Percentiles rank a stretch among this genome's conserved stretches.
phyloP scores from a whole-genome alignment of 2,797 vertebrate genomes.

The Anolis apletophallus region DNA sequence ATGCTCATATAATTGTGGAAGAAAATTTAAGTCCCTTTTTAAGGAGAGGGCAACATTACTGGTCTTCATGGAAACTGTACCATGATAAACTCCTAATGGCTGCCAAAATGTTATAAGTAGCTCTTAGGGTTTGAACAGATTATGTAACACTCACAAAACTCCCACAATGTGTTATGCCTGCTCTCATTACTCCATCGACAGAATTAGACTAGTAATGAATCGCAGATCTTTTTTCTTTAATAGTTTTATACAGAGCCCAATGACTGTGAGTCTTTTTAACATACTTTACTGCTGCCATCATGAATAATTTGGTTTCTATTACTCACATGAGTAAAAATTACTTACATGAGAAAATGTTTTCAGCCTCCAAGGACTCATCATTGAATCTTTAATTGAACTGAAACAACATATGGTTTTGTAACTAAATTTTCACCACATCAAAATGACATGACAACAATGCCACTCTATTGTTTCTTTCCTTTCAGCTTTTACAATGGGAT shows the following conservation, averaged over 20 bases:
- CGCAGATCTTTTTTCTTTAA: conserved; percentile 20
- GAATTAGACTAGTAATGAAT: conserved; percentile 24
- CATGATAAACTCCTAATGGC: not conserved
- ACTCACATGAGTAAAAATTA: conserved; percentile 37
- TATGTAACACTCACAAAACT: not conserved
- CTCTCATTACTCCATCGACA: not conserved
- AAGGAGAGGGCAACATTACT: not conserved
- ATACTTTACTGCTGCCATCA: conserved; percentile 21
- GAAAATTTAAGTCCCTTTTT: not conserved
- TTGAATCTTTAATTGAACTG: conserved; percentile 32
- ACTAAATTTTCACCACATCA: conserved; percentile 19
- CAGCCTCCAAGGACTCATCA: conserved; percentile 28
- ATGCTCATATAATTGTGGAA: not conserved
- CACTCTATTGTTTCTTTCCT: not conserved
- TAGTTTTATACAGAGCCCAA: not conserved
- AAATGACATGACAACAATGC: not conserved
- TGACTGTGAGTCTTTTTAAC: conserved; percentile 26
- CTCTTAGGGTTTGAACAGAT: conserved; percentile 5
- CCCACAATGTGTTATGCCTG: not conserved
- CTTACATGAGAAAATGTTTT: conserved; percentile 26
- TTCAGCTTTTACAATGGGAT: not conserved
- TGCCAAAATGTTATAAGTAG: not conserved
- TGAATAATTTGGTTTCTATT: conserved; percentile 34
- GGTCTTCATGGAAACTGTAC: not conserved
- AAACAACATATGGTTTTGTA: conserved; percentile 34